Percentiles rank a stretch among this genome's conserved stretches.
Evolutionary conservation across 2,113 vertebrate species (phyloP).

Genomic region (Daubentonia madagascariensis): DNA sequence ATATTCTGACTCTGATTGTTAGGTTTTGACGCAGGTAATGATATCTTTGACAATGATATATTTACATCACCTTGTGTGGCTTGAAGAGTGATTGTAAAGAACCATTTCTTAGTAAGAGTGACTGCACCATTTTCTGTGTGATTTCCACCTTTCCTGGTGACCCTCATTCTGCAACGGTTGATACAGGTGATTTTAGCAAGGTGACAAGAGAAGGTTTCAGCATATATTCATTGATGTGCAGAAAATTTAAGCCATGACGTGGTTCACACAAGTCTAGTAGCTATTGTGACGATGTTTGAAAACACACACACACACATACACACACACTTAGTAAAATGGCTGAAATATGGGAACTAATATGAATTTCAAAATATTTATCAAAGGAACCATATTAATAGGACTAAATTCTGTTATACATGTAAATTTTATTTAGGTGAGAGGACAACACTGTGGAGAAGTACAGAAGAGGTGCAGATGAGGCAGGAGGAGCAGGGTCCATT

Average conservation of each 20-base stretch:
- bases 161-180: background rate
- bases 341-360: background rate
- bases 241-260: background rate
- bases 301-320: background rate
- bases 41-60: background rate
- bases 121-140: background rate
- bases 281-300: background rate
- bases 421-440: background rate
- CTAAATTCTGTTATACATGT: background rate
- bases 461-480: background rate
- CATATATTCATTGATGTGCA: background rate
- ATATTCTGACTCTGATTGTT: background rate
- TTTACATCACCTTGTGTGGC: background rate
- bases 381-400: background rate
- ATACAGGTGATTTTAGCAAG: background rate
- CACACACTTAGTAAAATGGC: background rate
- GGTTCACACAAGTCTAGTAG: background rate
- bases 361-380: background rate
- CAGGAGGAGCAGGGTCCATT: background rate
- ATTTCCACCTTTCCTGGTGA: background rate
- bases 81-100: background rate
- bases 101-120: background rate
- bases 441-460: background rate
- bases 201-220: background rate
- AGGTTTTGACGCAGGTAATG: background rate